Evolutionary conservation across 2,888 invertebrate genomes (phyloP).

Genomic region (Pseudococcus viburni): DNA sequence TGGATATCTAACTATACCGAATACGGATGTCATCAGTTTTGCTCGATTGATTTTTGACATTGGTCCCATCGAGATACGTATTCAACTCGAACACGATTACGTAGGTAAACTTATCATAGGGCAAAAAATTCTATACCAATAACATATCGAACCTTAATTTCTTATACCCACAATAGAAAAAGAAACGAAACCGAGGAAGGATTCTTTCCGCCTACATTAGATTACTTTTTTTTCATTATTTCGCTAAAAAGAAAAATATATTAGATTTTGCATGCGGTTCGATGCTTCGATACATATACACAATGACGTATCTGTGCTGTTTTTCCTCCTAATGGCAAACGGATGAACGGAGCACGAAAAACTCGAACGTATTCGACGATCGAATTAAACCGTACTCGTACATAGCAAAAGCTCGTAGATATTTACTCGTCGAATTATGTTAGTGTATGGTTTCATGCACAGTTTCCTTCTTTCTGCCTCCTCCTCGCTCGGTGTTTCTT

Average conservation of each 20-base stretch:
- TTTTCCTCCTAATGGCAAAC: conserved; percentile 23
- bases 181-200: background rate
- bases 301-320: background rate
- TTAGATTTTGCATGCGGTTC: conserved; percentile 41
- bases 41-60: background rate
- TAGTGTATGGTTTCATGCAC: conserved; percentile 41
- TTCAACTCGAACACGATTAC: too few species aligned
- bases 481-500: background rate
- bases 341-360: background rate
- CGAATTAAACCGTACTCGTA: conserved; percentile 33
- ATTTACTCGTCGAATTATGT: conserved; percentile 44
- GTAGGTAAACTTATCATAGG: too few species aligned
- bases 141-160: background rate
- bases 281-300: conserved; percentile 23
- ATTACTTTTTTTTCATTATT: conserved; percentile 33
- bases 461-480: background rate
- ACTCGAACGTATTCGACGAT: conserved; percentile 42
- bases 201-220: conserved; percentile 23
- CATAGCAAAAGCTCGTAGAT: background rate
- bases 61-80: too few species aligned
- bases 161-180: background rate
- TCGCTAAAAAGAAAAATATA: conserved; percentile 13
- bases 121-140: too few species aligned
- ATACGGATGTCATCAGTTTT: background rate
- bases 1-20: too few species aligned